phyloP scores from a whole-genome alignment of 2,113 vertebrate species.

The Tylochromis polylepis region DNA sequence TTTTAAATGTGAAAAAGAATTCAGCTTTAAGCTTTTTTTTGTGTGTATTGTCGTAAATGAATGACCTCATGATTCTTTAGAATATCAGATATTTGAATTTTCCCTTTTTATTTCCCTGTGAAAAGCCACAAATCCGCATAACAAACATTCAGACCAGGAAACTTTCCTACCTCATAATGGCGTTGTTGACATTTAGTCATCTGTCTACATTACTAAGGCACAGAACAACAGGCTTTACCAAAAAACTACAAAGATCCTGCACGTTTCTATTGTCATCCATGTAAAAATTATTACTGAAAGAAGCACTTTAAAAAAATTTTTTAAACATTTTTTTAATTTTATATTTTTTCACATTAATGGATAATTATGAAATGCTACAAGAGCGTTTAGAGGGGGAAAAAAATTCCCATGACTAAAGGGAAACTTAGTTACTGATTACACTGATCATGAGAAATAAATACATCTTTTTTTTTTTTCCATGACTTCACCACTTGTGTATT shows the following conservation, averaged over 20 bases:
- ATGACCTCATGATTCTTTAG: background rate
- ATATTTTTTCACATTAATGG: background rate
- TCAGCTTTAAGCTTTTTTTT: background rate
- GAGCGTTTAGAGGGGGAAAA: background rate
- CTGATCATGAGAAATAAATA: background rate
- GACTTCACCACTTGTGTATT: background rate
- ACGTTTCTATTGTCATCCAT: background rate
- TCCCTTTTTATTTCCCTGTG: background rate
- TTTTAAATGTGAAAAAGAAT: background rate
- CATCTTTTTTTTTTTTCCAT: background rate
- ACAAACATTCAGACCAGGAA: background rate
- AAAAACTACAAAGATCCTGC: background rate
- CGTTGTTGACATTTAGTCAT: background rate
- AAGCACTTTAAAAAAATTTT: too few species aligned
- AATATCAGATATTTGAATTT: background rate
- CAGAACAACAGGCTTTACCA: background rate
- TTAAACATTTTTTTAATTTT: background rate
- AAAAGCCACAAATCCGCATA: background rate
- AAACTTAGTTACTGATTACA: conserved; percentile 16
- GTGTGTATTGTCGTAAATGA: background rate
- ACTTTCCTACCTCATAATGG: background rate
- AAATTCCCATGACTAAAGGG: background rate
- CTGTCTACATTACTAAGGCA: background rate
- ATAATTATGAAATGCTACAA: background rate
- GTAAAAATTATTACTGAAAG: background rate